phyloP scores from a whole-genome alignment of 1,140 invertebrate genomes.

The Periplaneta americana region DNA sequence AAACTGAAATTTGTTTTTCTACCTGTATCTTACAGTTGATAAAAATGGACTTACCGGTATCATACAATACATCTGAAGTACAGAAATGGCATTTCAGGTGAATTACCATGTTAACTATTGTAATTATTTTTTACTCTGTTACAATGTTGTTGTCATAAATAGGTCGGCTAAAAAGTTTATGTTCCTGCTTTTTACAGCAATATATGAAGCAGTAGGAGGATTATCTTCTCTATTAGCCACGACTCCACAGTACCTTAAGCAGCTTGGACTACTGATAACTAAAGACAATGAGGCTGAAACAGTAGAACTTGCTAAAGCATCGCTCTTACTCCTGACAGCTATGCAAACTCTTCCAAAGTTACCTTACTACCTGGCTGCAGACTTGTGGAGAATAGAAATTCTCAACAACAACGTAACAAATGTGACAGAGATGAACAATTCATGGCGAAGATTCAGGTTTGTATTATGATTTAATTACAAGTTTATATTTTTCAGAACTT shows the following conservation, averaged over 20 bases:
- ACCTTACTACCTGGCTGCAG: constrained; percentile 4
- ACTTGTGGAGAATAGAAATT: constrained; percentile 2
- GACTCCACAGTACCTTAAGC: not conserved
- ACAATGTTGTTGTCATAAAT: no score
- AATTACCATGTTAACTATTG: no score
- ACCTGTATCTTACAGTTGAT: no score
- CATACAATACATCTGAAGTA: no score
- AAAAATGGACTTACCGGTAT: no score
- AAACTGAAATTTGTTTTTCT: no score
- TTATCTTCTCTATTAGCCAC: not conserved
- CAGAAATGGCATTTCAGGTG: no score
- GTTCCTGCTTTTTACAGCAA: not conserved
- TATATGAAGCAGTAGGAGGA: constrained; percentile 3
- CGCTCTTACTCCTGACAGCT: not conserved
- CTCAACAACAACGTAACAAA: not conserved
- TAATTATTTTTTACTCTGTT: no score
- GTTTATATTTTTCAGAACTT: no score
- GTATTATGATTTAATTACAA: no score
- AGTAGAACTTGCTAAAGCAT: not conserved
- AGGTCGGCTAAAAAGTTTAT: not conserved
- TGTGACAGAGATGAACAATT: not conserved
- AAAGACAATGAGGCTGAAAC: not conserved
- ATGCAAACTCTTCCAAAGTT: not conserved
- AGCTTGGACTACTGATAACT: not conserved
- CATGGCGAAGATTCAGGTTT: not conserved